phyloP scores from a whole-genome alignment of 2,797 vertebrate species.

The Allobates femoralis region DNA sequence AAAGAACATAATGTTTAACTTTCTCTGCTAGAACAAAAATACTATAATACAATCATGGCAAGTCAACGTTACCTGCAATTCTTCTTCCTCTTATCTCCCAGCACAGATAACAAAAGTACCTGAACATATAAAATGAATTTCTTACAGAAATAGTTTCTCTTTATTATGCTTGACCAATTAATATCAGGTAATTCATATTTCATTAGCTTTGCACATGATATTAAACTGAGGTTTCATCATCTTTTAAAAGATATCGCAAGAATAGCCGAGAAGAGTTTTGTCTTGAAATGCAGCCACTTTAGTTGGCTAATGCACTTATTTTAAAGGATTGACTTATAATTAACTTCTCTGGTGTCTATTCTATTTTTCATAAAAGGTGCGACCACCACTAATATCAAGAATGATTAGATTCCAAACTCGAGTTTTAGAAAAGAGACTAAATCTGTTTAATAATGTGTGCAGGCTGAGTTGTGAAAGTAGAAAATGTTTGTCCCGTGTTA shows the following conservation, averaged over 20 bases:
- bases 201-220: slow-evolving; percentile 13
- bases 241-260: background rate
- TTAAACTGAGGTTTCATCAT: background rate
- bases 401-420: background rate
- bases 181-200: slow-evolving; percentile 42
- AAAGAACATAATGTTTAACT: slow-evolving; percentile 58
- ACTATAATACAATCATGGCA: slow-evolving; percentile 17
- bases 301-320: background rate
- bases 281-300: background rate
- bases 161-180: slow-evolving; percentile 46
- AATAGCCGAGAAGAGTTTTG: background rate
- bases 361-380: background rate
- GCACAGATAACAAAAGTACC: slow-evolving; percentile 35
- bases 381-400: background rate
- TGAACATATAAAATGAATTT: slow-evolving; percentile 38
- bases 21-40: slow-evolving; percentile 40
- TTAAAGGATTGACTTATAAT: background rate
- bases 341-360: background rate
- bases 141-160: slow-evolving; percentile 31
- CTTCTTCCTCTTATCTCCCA: slow-evolving; percentile 43
- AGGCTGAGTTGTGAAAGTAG: too few relatives aligned
- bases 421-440: too few relatives aligned
- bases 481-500: too few relatives aligned
- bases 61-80: slow-evolving; percentile 41
- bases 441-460: too few relatives aligned